Percentiles rank a stretch among this genome's conserved stretches.
phyloP scores from a whole-genome alignment of 2,113 vertebrate genomes.

The Ictalurus furcatus region DNA sequence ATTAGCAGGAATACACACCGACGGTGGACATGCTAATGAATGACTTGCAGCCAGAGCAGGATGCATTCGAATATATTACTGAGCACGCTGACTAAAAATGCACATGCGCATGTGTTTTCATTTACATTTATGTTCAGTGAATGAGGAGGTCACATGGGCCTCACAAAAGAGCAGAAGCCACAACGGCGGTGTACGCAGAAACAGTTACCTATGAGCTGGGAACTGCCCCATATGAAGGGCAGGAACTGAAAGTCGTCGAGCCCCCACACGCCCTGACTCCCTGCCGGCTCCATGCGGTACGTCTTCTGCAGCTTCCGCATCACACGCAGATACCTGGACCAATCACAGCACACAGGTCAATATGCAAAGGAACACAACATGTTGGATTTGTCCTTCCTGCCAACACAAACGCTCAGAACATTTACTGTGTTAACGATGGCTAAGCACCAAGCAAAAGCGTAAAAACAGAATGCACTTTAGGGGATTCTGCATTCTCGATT shows the following conservation, averaged over 20 bases:
- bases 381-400: neutral
- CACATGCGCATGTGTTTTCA: neutral
- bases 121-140: neutral
- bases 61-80: neutral
- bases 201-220: slow-evolving; percentile 86
- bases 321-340: slow-evolving; percentile 85
- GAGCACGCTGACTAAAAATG: neutral
- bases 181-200: neutral
- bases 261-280: slow-evolving; percentile 97
- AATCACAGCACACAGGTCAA: slow-evolving; percentile 5
- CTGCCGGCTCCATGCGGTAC: slow-evolving; percentile 96
- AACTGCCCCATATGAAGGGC: slow-evolving; percentile 97
- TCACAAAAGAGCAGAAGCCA: neutral
- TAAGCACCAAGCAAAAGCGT: neutral
- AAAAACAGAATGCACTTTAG: neutral
- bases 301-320: slow-evolving; percentile 95
- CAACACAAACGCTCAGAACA: neutral
- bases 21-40: neutral
- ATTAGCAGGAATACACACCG: neutral
- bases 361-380: slow-evolving; percentile 9
- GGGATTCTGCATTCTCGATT: neutral
- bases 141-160: neutral
- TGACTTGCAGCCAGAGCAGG: neutral
- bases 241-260: slow-evolving; percentile 98
- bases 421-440: neutral